Evolutionary conservation across 2,113 vertebrate genomes (phyloP).

Genomic region (Montifringilla adamsi): DNA sequence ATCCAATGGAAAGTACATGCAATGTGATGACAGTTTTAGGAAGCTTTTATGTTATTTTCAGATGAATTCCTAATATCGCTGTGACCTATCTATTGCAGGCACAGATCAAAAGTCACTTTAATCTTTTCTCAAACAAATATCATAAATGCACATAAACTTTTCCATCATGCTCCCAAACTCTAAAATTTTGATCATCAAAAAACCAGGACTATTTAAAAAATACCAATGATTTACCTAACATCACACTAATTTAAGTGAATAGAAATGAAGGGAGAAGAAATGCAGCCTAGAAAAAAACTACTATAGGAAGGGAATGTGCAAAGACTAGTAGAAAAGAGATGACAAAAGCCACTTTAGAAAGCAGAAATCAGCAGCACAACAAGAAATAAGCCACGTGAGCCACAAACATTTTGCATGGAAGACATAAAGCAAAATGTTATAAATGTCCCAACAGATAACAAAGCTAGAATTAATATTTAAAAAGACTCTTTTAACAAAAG

Average conservation of each 20-base stretch:
- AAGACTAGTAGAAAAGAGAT: not conserved
- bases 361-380: not conserved
- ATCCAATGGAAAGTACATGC: not conserved
- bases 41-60: constrained; percentile 47
- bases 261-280: constrained; percentile 8
- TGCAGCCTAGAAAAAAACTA: not conserved
- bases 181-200: not conserved
- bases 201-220: not conserved
- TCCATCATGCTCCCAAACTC: not conserved
- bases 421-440: not conserved
- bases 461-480: constrained; percentile 39
- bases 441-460: not conserved
- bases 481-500: not conserved
- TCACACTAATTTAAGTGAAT: not conserved
- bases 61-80: not conserved
- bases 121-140: not conserved
- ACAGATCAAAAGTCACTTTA: not conserved
- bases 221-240: not conserved
- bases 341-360: not conserved
- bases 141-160: not conserved
- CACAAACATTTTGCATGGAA: not conserved
- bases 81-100: not conserved
- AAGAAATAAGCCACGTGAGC: not conserved
- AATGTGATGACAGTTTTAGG: not conserved
- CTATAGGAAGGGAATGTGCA: not conserved